These are phyloP conservation scores for Sipha maydis DNA, from an alignment of 2,888 invertebrate genomes.

Conservation along the genomic window DNA sequence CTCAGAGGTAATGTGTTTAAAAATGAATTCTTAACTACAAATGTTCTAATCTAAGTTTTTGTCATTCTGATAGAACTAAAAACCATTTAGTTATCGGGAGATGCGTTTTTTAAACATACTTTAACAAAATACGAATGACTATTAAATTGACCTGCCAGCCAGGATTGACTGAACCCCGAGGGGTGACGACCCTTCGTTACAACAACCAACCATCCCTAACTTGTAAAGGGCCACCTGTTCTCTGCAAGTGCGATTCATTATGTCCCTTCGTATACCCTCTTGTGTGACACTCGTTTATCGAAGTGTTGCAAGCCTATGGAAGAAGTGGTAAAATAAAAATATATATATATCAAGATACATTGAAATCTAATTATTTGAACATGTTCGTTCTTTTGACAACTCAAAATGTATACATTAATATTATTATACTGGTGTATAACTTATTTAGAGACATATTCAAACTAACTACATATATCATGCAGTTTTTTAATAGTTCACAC, in stretches of 20 bases:
- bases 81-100: conserved; percentile 52
- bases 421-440: not conserved
- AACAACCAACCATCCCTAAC: conserved; percentile 54
- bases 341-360: conserved; percentile 20
- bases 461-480: not conserved
- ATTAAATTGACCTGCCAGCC: conserved; percentile 61
- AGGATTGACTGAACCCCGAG: conserved; percentile 39
- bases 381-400: not conserved
- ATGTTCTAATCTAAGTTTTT: conserved; percentile 35
- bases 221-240: conserved; percentile 61
- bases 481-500: not conserved
- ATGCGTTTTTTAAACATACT: conserved; percentile 54
- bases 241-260: conserved; percentile 60
- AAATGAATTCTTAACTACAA: conserved; percentile 40
- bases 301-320: conserved; percentile 49
- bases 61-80: conserved; percentile 37
- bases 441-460: not conserved
- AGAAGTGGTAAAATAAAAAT: conserved; percentile 44
- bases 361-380: conserved; percentile 37
- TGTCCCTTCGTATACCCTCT: conserved; percentile 50
- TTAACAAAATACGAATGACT: conserved; percentile 62
- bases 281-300: conserved; percentile 56
- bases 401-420: not conserved
- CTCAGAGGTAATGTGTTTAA: not conserved
- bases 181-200: conserved; percentile 60